Evolutionary conservation across 2,888 invertebrate species (phyloP).

Genomic region (Napeogenes sylphis): DNA sequence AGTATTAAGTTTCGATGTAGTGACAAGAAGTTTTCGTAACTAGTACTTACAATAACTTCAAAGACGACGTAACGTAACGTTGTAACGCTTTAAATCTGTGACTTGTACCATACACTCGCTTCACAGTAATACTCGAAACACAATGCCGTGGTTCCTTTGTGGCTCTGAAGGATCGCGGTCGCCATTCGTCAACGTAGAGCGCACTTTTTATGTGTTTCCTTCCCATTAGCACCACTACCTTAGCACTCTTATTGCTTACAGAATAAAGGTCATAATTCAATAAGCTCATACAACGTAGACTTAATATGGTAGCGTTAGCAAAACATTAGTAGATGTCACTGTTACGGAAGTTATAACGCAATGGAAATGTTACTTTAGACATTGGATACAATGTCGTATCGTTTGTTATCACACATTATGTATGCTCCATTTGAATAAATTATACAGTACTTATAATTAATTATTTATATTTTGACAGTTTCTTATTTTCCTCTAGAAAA

Average conservation of each 20-base stretch:
- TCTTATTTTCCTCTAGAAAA: no score
- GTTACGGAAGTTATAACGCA: not conserved
- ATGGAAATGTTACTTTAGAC: not conserved
- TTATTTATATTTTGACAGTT: no score
- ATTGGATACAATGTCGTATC: no score
- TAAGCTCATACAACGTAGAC: slow-evolving; percentile 3
- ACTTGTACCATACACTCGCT: slow-evolving; percentile 30
- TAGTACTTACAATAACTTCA: no score
- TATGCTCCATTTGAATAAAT: no score
- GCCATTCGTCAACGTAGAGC: slow-evolving; percentile 40
- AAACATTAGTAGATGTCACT: slow-evolving; percentile 4
- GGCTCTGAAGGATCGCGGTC: slow-evolving; percentile 42
- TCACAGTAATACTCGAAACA: slow-evolving; percentile 51
- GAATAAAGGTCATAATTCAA: slow-evolving; percentile 15
- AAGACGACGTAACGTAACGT: not conserved
- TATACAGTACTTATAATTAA: no score
- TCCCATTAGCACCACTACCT: slow-evolving; percentile 23
- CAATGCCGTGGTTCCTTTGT: slow-evolving; percentile 52
- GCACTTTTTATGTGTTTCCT: slow-evolving; percentile 31
- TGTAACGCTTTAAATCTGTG: slow-evolving; percentile 6
- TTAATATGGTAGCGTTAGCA: slow-evolving; percentile 3
- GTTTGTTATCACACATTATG: no score
- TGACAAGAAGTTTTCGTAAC: no score
- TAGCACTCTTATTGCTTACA: slow-evolving; percentile 7
- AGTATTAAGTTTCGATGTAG: no score